Evolutionary conservation across 2,797 vertebrate genomes (phyloP), one percentile per base, ranked within the genome.

Genomic region (Anguilla marmorata): DNA sequence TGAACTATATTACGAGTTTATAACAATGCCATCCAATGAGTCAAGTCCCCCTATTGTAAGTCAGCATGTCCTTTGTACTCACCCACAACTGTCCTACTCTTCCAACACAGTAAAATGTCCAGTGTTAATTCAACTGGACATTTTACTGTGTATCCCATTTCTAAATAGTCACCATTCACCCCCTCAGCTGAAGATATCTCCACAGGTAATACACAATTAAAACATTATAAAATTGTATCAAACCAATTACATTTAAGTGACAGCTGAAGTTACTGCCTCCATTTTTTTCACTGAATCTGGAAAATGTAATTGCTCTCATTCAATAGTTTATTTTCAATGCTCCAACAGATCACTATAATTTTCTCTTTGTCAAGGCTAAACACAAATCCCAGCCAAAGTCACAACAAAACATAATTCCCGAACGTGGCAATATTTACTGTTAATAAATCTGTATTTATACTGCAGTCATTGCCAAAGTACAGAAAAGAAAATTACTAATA

Each of bases 401-500:
- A 92, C 87, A 91, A 91, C 91, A 95, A 93, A 96, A 96, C 87
- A 93, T 93, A 93, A 94, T 95, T 97, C 94, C 93, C 92, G 93
- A 94, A 96, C 94, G 94, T 96, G 94, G 95, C 96, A 97, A 97
- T 97, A 97, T 98, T 98, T 97, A 95, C 95, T 95, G 92, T 97
- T 96, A 96, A 95, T 95, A 95, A 97, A 95, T 94, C 91, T 66
- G 90, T 96, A 94, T 96, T 96, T 95, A 95, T 93, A 95, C 93
- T 94, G 96, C 95, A 96, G 95, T 97, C 97, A 96, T 97, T 97
- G 96, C 92, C 95, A 97, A 97, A 94, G 93, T 95, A 97, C 96
- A 96, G 96, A 94, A 94, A 96, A 95, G 95, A 96, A 97, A 98
- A 97, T 97, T 95, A 94, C 97, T 95, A 96, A 94, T 98, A 98